Evolutionary conservation across 2,113 vertebrate species (phyloP).

Genomic region (Laterallus jamaicensis): DNA sequence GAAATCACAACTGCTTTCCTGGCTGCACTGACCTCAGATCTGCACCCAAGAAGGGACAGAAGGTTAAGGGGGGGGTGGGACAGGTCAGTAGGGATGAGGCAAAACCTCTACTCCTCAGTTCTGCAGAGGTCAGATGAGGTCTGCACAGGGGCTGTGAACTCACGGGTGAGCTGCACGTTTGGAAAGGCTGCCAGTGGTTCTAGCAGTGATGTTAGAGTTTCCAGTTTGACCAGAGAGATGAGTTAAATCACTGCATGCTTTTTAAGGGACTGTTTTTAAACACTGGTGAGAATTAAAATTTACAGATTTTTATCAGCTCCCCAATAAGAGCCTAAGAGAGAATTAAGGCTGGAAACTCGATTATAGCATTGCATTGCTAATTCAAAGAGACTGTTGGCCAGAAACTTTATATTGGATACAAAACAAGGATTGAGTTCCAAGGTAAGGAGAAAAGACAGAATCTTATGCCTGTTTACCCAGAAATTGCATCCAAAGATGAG

Average conservation of each 20-base stretch:
- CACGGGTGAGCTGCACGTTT: not conserved
- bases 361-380: not conserved
- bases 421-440: not conserved
- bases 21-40: not conserved
- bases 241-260: not conserved
- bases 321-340: not conserved
- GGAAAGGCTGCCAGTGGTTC: not conserved
- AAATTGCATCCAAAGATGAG: not conserved
- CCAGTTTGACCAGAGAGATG: not conserved
- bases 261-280: not conserved
- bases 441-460: not conserved
- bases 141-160: not conserved
- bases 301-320: not conserved
- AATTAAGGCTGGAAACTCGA: not conserved
- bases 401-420: not conserved
- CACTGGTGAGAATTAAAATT: not conserved
- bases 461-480: not conserved
- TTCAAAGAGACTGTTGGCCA: not conserved
- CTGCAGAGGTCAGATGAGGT: not conserved
- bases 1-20: not conserved
- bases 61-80: not conserved
- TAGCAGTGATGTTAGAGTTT: not conserved
- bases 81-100: not conserved
- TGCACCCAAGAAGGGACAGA: not conserved
- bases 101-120: not conserved